Base-by-base conservation (phyloP, 2,797 vertebrate species). In the Eulemur coronatus region DNA sequence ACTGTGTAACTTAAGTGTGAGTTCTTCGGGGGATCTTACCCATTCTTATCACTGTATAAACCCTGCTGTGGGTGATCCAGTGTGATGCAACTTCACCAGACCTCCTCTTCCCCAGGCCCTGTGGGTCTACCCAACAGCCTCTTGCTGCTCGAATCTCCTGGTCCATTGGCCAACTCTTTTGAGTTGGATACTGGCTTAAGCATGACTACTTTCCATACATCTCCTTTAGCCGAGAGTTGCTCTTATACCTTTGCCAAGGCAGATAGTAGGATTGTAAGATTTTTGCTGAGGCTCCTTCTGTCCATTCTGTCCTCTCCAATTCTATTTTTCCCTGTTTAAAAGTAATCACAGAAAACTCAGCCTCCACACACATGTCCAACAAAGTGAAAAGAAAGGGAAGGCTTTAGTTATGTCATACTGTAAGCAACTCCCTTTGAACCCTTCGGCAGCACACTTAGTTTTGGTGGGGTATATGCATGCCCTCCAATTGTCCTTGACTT, bases 381-480 rank as follows among this genome's bases (percentile, higher is more conserved):
- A 15, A 70, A 15, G 1, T 28, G 10, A 80, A 48, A 73, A 72
- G 33, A n/a, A 78, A 78, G 10, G 4, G 0, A 46, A 85, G 6
- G 33, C 5, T 46, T 12, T 38, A 52, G 30, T 2, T 57, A 14
- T 30, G 38, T 78, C 22, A 1, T 1, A 6, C 24, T 55, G 15
- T 48, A 15, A 35, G 18, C 0, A 2, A 50, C 22, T 75, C 18
- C 9, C 4, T 50, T 63, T 48, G 69, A 46, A 22, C 3, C 46
- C 5, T 26, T 38, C 2, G n/a, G 20, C 15, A n/a, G 14, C 2
- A 15, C n/a, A 3, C n/a, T 85, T 67, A 30, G 3, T 38, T 79
- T 55, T 7, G 13, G 2, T 20, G 17, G 17, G 8, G 33, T 0
- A 24, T 20, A 67, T 4, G 1, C 17, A 0, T 14, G 41, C 7